Evolutionary conservation across 2,888 invertebrate genomes (phyloP).

Genomic region (Meghimatium bilineatum): DNA sequence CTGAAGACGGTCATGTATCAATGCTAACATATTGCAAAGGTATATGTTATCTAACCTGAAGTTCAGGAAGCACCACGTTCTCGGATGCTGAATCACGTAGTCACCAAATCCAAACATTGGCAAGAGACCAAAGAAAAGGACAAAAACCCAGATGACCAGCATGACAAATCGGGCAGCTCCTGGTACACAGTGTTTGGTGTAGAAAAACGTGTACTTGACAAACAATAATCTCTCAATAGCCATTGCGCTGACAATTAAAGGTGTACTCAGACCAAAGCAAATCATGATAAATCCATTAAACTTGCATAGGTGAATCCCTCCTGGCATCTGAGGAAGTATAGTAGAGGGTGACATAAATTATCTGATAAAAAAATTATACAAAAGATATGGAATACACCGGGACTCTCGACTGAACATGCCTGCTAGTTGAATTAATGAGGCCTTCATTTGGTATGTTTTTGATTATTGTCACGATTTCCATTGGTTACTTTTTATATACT

Average conservation of each 20-base stretch:
- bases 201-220: constrained; percentile 72
- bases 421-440: too few species aligned
- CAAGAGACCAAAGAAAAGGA: constrained; percentile 67
- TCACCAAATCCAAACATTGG: constrained; percentile 75
- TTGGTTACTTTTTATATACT: too few species aligned
- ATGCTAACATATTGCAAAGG: too few species aligned
- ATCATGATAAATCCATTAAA: constrained; percentile 76
- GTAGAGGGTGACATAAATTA: too few species aligned
- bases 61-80: constrained; percentile 77
- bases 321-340: constrained; percentile 64
- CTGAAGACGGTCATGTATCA: too few species aligned
- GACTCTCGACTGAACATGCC: too few species aligned
- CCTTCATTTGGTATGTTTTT: too few species aligned
- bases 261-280: constrained; percentile 74
- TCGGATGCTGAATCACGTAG: constrained; percentile 74
- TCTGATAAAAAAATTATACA: too few species aligned
- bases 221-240: constrained; percentile 75
- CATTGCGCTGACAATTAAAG: constrained; percentile 77
- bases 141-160: constrained; percentile 64
- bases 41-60: constrained; percentile 58
- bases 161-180: constrained; percentile 64
- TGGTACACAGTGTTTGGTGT: constrained; percentile 69
- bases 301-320: constrained; percentile 71
- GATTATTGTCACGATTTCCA: too few species aligned
- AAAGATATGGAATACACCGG: too few species aligned